Evolutionary conservation across 2,888 invertebrate species (phyloP).

Genomic region (Penaeus monodon): DNA sequence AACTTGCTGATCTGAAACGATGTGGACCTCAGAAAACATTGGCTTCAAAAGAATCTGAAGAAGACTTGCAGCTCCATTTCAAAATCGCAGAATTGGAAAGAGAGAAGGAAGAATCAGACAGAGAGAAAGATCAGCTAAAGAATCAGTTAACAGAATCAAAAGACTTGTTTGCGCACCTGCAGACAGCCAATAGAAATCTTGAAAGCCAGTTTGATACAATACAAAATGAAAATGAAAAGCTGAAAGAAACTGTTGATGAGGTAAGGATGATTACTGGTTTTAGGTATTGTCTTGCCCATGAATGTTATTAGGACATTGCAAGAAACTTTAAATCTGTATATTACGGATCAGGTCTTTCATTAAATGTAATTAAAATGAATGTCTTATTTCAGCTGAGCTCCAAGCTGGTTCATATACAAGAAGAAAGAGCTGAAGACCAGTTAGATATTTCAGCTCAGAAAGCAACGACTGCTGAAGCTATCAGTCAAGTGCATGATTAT

Average conservation of each 20-base stretch:
- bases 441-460: neutral
- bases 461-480: neutral
- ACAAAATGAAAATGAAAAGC: neutral
- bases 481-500: neutral
- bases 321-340: no score
- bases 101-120: neutral
- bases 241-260: constrained; percentile 15
- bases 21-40: neutral
- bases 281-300: neutral
- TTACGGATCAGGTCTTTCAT: no score
- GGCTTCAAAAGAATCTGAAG: neutral
- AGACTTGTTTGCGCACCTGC: constrained; percentile 5
- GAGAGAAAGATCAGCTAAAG: neutral
- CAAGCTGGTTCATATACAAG: constrained; percentile 1
- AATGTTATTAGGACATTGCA: no score
- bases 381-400: constrained; percentile 12
- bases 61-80: neutral
- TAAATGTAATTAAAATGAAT: no score
- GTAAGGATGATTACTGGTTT: constrained; percentile 7
- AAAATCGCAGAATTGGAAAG: neutral
- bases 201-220: constrained; percentile 1
- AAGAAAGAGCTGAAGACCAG: neutral
- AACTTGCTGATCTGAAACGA: constrained; percentile 19
- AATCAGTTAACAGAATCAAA: constrained; percentile 9
- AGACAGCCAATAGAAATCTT: neutral